Conservation (phyloP, 2,888 invertebrate genomes). For the Oxytorus armatus region DNA sequence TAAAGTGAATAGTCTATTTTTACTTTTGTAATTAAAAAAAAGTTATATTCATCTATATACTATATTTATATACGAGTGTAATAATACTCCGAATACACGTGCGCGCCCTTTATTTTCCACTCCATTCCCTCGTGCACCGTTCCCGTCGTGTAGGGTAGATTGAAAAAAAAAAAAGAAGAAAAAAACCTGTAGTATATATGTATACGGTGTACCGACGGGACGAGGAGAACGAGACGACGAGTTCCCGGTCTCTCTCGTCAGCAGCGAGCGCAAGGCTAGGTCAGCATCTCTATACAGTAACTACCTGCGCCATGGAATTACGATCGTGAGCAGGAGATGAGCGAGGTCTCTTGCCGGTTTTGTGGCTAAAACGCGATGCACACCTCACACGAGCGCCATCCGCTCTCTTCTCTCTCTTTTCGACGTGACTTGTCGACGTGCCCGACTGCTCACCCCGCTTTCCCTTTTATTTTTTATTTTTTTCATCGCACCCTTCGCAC, state of each 20-base stretch:
- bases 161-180: too few relatives aligned
- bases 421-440: conserved; percentile 47
- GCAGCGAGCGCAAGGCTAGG: conserved; percentile 62
- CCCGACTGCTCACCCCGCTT: conserved; percentile 24
- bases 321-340: conserved; percentile 52
- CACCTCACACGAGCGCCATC: conserved; percentile 1
- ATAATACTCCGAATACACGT: conserved; percentile 16
- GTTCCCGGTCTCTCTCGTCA: conserved; percentile 29
- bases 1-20: too few relatives aligned
- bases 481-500: conserved; percentile 32
- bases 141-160: conserved; percentile 3
- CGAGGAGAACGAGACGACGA: conserved; percentile 4
- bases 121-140: conserved; percentile 5
- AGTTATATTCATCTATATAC: neutral
- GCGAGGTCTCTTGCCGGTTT: conserved; percentile 35
- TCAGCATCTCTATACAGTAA: conserved; percentile 53
- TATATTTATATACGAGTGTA: neutral
- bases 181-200: too few relatives aligned
- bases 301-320: conserved; percentile 61
- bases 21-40: too few relatives aligned
- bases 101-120: conserved; percentile 35
- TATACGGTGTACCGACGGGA: conserved; percentile 9
- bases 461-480: conserved; percentile 24
- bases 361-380: conserved; percentile 22
- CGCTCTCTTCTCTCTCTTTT: neutral